phyloP scores from a whole-genome alignment of 1,140 invertebrate species.

The Lordiphosa stackelbergi region DNA sequence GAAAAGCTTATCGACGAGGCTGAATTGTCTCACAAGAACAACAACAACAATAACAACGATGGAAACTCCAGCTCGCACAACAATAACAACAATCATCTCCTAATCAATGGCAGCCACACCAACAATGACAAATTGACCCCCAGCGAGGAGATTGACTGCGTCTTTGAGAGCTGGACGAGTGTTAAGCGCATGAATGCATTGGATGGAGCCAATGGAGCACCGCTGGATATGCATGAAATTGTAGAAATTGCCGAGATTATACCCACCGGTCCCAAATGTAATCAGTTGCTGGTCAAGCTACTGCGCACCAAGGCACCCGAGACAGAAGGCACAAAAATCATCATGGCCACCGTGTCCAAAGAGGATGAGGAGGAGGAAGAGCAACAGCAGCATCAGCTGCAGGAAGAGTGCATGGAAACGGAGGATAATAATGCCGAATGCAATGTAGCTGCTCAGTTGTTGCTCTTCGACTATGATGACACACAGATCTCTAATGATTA shows the following conservation, averaged over 20 bases:
- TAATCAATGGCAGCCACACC: slow-evolving; percentile 47
- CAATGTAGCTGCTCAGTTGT: slow-evolving; percentile 72
- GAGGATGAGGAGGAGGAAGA: slow-evolving; percentile 58
- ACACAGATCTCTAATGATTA: slow-evolving; percentile 81
- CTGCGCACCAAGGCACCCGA: slow-evolving; percentile 58
- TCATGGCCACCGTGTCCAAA: slow-evolving; percentile 66
- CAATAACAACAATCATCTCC: slow-evolving; percentile 44
- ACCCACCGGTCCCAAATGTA: slow-evolving; percentile 66
- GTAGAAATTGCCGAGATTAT: slow-evolving; percentile 69
- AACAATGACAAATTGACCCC: slow-evolving; percentile 41
- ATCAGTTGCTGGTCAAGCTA: slow-evolving; percentile 66
- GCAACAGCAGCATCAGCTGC: slow-evolving; percentile 33
- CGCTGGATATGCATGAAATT: slow-evolving; percentile 45
- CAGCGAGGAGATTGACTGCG: slow-evolving; percentile 65
- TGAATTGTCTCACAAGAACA: slow-evolving; percentile 48
- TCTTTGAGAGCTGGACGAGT: slow-evolving; percentile 68
- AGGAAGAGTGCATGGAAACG: slow-evolving; percentile 33
- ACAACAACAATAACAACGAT: slow-evolving; percentile 46
- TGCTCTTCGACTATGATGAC: slow-evolving; percentile 81
- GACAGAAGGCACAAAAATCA: slow-evolving; percentile 54
- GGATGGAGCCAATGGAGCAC: slow-evolving; percentile 38
- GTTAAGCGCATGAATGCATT: slow-evolving; percentile 69
- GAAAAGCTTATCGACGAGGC: slow-evolving; percentile 60
- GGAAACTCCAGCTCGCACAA: slow-evolving; percentile 30
- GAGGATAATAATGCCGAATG: slow-evolving; percentile 54